These are phyloP conservation scores for Anguilla obscura DNA, from an alignment of 2,797 vertebrate genomes.

Conservation along the genomic window DNA sequence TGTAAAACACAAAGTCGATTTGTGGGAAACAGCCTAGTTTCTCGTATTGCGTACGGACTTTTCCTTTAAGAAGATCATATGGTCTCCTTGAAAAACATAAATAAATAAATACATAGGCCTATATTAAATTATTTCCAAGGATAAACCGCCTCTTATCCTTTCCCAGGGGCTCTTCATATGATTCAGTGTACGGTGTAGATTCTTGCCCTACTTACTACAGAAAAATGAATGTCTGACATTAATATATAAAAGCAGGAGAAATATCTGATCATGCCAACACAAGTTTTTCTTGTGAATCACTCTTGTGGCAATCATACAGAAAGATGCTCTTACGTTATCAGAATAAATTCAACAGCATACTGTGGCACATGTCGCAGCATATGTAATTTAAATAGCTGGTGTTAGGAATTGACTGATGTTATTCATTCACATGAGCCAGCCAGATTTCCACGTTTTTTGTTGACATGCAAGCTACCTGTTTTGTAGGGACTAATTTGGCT, in stretches of 20 bases:
- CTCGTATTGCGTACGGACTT: background rate
- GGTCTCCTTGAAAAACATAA: conserved; percentile 7
- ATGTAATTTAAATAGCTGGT: background rate
- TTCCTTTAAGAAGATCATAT: background rate
- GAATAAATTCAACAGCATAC: background rate
- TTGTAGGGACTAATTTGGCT: background rate
- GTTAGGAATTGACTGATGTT: background rate
- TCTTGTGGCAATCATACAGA: background rate
- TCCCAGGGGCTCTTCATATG: background rate
- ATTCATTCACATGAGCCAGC: background rate
- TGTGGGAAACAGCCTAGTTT: background rate
- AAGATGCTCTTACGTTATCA: background rate
- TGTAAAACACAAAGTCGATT: background rate
- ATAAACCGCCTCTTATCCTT: background rate
- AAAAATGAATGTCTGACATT: conserved; percentile 16
- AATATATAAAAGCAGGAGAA: conserved; percentile 11
- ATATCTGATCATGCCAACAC: background rate
- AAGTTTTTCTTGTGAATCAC: background rate
- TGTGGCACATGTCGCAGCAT: background rate
- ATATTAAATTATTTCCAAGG: conserved; percentile 5
- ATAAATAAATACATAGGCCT: conserved; percentile 9
- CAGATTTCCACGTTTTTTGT: background rate
- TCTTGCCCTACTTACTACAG: conserved; percentile 22
- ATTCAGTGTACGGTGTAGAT: conserved; percentile 2
- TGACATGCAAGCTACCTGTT: background rate